Evolutionary conservation across 2,888 invertebrate species (phyloP).

Genomic region (Empis livida): DNA sequence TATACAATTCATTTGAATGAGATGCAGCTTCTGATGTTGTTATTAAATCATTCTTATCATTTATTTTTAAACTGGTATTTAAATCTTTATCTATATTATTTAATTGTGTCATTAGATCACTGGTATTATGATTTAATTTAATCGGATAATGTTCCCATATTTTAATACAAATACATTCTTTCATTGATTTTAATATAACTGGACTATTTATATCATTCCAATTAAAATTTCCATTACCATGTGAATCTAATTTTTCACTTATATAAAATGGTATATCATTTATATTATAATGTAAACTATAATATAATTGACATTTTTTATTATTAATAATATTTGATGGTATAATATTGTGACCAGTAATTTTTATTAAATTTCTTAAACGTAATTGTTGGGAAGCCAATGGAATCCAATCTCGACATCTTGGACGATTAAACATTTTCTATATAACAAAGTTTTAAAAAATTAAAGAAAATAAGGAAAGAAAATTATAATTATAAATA

Average conservation of each 20-base stretch:
- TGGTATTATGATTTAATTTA: neutral
- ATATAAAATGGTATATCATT: constrained; percentile 77
- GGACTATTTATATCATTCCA: constrained; percentile 70
- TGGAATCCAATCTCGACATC: constrained; percentile 68
- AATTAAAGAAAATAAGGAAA: too few relatives aligned
- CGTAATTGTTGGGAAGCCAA: constrained; percentile 74
- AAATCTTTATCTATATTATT: too few relatives aligned
- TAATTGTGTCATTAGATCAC: too few relatives aligned
- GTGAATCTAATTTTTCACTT: constrained; percentile 56
- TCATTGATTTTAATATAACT: constrained; percentile 39
- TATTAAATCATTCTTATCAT: too few relatives aligned
- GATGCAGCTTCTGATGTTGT: too few relatives aligned
- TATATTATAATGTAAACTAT: constrained; percentile 65
- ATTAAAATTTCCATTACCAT: constrained; percentile 56
- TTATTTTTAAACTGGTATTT: too few relatives aligned
- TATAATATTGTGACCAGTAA: constrained; percentile 47
- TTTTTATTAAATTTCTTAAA: constrained; percentile 64
- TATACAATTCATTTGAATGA: neutral
- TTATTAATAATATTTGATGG: constrained; percentile 1
- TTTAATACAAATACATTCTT: constrained; percentile 29
- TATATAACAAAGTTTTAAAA: too few relatives aligned
- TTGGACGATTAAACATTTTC: constrained; percentile 31
- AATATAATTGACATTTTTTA: constrained; percentile 48
- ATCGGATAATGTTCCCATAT: constrained; percentile 5
- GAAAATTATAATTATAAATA: too few relatives aligned